Percentiles rank a stretch among this genome's conserved stretches.
Conservation (phyloP, 1,140 invertebrate genomes). For the Philopotamus ludificatus region DNA sequence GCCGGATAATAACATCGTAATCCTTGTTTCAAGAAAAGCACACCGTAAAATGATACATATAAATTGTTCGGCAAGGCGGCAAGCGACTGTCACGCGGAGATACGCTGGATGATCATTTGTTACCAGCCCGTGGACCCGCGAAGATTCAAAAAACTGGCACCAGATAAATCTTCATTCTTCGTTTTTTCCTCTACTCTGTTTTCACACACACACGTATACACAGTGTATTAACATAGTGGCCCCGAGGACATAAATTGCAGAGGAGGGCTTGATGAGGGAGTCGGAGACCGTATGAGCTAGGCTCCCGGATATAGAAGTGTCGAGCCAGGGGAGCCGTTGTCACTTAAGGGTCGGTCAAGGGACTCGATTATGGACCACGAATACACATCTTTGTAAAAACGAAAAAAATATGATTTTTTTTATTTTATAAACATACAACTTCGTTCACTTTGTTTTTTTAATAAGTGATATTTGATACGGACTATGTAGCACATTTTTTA, state of each 20-base stretch:
- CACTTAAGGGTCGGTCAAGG: constrained; percentile 16
- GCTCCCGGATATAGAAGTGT: not conserved
- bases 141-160: constrained; percentile 10
- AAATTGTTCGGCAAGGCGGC: constrained; percentile 21
- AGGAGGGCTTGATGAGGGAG: not conserved
- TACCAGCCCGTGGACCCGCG: constrained; percentile 1
- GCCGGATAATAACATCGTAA: constrained; percentile 29
- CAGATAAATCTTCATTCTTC: not conserved
- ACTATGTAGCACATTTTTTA: too few species aligned
- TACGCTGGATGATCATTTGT: constrained; percentile 34
- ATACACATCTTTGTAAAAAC: constrained; percentile 16
- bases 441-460: not conserved
- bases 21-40: constrained; percentile 19
- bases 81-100: constrained; percentile 26
- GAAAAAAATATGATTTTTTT: constrained; percentile 9
- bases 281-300: not conserved
- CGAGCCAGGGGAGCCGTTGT: constrained; percentile 4
- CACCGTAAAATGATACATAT: constrained; percentile 29
- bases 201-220: not conserved
- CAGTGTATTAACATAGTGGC: not conserved
- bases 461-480: not conserved
- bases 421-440: not conserved
- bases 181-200: constrained; percentile 1
- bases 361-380: constrained; percentile 13
- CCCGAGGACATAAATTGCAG: not conserved